Percentiles rank a stretch among this genome's conserved stretches.
Conservation (phyloP, 2,797 vertebrate genomes). For the Etheostoma perlongum region DNA sequence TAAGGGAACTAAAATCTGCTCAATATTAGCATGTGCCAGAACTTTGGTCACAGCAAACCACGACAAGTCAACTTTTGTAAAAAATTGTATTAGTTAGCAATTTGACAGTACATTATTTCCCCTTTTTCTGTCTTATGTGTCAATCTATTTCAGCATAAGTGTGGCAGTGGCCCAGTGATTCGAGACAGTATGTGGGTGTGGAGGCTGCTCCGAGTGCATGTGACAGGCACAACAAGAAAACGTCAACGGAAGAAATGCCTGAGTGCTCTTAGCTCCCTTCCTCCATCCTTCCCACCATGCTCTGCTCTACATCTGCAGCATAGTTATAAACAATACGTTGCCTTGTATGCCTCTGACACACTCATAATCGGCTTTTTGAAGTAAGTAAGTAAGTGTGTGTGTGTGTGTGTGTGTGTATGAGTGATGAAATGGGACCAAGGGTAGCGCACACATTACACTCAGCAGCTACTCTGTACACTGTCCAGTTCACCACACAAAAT, state of each 20-base stretch:
- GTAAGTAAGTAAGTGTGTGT: neutral
- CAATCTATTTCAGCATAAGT: constrained; percentile 8
- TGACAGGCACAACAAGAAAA: constrained; percentile 47
- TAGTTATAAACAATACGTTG: constrained; percentile 41
- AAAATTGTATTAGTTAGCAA: neutral
- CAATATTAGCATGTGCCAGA: constrained; percentile 2
- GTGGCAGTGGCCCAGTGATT: constrained; percentile 25
- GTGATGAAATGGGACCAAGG: constrained; percentile 23
- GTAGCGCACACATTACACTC: neutral
- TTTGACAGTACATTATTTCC: constrained; percentile 3
- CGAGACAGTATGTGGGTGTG: constrained; percentile 40
- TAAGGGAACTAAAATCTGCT: constrained; percentile 6
- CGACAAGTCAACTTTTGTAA: constrained; percentile 3
- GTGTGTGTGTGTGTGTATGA: constrained; percentile 15
- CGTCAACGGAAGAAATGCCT: constrained; percentile 29
- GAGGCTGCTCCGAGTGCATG: constrained; percentile 34
- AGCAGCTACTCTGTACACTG: neutral
- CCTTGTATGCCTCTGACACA: constrained; percentile 37
- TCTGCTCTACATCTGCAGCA: constrained; percentile 30
- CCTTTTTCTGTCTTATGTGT: constrained; percentile 22
- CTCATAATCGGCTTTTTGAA: constrained; percentile 43
- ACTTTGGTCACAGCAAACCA: constrained; percentile 24
- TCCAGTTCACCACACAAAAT: neutral
- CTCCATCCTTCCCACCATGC: neutral
- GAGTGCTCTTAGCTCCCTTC: constrained; percentile 14